Base-by-base conservation (phyloP, 2,888 invertebrate genomes). In the Artemia sp. region DNA sequence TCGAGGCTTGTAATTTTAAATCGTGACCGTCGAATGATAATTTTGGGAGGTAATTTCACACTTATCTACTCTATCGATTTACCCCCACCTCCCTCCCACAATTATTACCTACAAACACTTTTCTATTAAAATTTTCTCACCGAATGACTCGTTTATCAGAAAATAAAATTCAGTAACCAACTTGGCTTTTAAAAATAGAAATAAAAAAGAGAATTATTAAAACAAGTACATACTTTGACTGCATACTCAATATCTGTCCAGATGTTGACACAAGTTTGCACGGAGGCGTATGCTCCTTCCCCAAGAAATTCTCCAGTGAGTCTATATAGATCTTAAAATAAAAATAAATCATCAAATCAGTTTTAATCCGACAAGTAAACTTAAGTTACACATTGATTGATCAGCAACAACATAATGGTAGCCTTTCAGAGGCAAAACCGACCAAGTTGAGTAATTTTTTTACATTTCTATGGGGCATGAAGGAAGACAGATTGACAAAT, bases 271-370 rank as follows among this genome's bases (percentile, higher is more conserved):
- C 93, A 95, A 10, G 94, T 92, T 80, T 90, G 90, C 72, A 96
- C 96, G 74, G 92, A 90, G 72, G 94, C 95, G 80, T 94, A 95
- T 71, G 96, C 94, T 74, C 97, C 97, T 80, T 92, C 90, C 75
- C 97, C 97, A 77, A 97, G 84, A 75, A 93, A 86, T 81, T 96
- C 95, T 72, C 94, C 94, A 72, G 93, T 94, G 76, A 95, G 82
- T 81, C 89, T 88, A 83, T 96, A 97, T 76, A 94, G 83, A 82
- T 96, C 96, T 93, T 82, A 58, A 58, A 58, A 24, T 14, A 11
- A 1, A 58, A 58, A 58, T 38, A 1, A 38, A 38, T 19, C 19
- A 19, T 1, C 19, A 19, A 19, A 19, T 19, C 19, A 53, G 14
- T 14, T 53, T 53, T 4, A 53, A 6, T 5, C 12, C 6, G 12